These are phyloP conservation scores for Chionodraco myersi DNA, from an alignment of 2,113 vertebrate genomes.

Conservation along the genomic window DNA sequence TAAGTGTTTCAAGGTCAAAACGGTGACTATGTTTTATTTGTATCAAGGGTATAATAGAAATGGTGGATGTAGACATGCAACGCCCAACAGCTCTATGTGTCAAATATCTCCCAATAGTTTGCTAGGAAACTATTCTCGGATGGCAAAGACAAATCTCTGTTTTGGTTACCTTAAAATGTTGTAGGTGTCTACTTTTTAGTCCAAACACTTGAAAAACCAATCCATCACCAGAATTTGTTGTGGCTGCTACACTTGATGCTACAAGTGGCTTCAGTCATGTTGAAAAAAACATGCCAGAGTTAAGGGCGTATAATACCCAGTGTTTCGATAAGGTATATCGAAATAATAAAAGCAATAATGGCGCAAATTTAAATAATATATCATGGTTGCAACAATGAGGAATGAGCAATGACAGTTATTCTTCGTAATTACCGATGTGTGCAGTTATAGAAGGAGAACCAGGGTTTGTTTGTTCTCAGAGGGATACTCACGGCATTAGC, in stretches of 20 bases:
- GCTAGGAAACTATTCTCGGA: background rate
- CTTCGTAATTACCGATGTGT: constrained; percentile 37
- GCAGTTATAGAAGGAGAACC: constrained; percentile 50
- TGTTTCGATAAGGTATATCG: background rate
- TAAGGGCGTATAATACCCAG: background rate
- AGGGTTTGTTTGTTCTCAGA: constrained; percentile 54
- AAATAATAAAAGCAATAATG: constrained; percentile 5
- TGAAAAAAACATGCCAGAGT: background rate
- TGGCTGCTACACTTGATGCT: background rate
- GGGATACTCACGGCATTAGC: constrained; percentile 84
- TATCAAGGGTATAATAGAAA: background rate
- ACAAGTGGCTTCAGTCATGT: background rate
- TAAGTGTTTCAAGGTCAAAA: background rate
- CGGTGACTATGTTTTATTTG: background rate
- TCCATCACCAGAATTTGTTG: background rate
- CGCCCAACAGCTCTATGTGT: background rate
- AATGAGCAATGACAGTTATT: constrained; percentile 16
- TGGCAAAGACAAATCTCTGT: background rate
- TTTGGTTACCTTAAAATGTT: background rate
- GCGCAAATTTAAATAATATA: constrained; percentile 9
- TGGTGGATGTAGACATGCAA: constrained; percentile 1
- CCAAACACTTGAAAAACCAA: background rate
- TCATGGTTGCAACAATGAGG: constrained; percentile 15
- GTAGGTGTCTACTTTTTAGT: background rate
- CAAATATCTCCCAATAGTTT: background rate